A percentile compares a stretch with the other conserved stretches of the same genome.
Conservation (phyloP, 1,140 invertebrate species). For the Oncopeltus fasciatus region DNA sequence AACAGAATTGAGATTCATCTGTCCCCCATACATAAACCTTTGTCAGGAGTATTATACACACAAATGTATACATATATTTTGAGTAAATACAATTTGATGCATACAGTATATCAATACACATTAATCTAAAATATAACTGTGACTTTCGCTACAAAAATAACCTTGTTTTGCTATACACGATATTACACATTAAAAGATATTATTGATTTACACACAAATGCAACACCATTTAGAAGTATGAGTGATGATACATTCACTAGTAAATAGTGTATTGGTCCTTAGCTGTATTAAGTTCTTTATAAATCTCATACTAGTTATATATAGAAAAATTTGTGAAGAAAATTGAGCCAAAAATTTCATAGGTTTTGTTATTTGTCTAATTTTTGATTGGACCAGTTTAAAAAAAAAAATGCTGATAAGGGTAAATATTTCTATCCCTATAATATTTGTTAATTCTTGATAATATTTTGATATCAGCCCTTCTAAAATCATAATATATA, state of each 20-base stretch:
- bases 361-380: neutral
- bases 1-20: no score
- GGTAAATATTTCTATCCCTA: neutral
- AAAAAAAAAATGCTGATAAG: neutral
- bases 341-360: neutral
- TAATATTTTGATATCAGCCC: no score
- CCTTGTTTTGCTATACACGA: neutral
- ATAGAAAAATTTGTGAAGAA: neutral
- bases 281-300: neutral
- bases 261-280: neutral
- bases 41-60: no score
- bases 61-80: neutral
- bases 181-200: neutral
- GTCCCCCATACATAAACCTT: no score
- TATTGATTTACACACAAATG: neutral
- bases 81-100: neutral
- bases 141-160: constrained; percentile 12
- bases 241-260: constrained; percentile 10
- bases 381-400: neutral
- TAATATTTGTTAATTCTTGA: neutral
- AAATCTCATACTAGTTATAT: neutral
- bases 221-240: neutral
- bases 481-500: no score
- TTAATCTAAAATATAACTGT: neutral
- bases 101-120: neutral